Evolutionary conservation across 2,888 invertebrate genomes (phyloP).

Genomic region (Gymnoscelis rufifasciata): DNA sequence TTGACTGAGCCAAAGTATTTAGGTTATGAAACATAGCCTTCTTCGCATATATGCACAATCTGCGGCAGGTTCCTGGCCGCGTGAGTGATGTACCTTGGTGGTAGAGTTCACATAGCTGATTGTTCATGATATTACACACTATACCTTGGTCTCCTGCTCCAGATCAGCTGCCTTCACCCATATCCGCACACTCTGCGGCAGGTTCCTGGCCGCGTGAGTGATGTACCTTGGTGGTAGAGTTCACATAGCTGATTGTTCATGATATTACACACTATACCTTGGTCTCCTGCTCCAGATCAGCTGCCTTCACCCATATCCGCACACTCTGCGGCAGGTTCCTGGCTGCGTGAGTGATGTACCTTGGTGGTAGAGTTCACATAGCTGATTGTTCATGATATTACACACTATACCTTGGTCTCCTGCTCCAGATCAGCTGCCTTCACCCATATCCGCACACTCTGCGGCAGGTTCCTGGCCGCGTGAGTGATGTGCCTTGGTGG

Average conservation of each 20-base stretch:
- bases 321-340: conserved; percentile 97
- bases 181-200: conserved; percentile 96
- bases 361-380: too few relatives aligned
- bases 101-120: too few relatives aligned
- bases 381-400: too few relatives aligned
- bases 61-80: conserved; percentile 95
- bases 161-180: conserved; percentile 99
- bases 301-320: conserved; percentile 98
- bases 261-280: conserved; percentile 77
- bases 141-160: conserved; percentile 90
- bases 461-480: conserved; percentile 95
- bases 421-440: conserved; percentile 97
- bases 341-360: conserved; percentile 98
- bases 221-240: too few relatives aligned
- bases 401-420: conserved; percentile 85
- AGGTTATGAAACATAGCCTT: too few relatives aligned
- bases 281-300: conserved; percentile 94
- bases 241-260: too few relatives aligned
- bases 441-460: conserved; percentile 98
- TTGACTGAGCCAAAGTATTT: too few relatives aligned
- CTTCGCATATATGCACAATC: conserved; percentile 98
- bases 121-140: too few relatives aligned
- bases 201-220: conserved; percentile 96
- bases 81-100: too few relatives aligned
- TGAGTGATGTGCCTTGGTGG: conserved; percentile 94